Conservation (phyloP, 1,140 invertebrate species). For the Bombus confusus region DNA sequence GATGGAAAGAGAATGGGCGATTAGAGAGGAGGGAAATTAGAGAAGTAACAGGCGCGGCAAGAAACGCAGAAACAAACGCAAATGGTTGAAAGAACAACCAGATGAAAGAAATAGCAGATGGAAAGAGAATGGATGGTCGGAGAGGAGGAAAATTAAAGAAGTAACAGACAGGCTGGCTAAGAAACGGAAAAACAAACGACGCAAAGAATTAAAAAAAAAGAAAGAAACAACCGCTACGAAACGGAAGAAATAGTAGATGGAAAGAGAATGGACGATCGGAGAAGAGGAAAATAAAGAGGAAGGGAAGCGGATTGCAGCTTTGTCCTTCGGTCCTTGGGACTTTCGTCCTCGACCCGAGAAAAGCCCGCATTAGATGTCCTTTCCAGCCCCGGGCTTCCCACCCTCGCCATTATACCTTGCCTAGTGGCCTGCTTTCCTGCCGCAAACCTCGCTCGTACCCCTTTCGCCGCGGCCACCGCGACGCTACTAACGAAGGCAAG, state of each 20-base stretch:
- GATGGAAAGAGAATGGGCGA: not conserved
- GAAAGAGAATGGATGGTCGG: not conserved
- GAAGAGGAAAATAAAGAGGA: not conserved
- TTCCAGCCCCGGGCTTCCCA: not conserved
- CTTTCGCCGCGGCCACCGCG: slow-evolving; percentile 1
- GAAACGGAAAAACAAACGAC: too few species aligned
- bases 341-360: slow-evolving; percentile 49
- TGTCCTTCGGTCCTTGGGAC: slow-evolving; percentile 36
- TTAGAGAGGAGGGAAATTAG: not conserved
- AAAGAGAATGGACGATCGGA: not conserved
- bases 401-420: slow-evolving; percentile 5
- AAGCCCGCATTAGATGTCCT: slow-evolving; percentile 47
- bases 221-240: not conserved
- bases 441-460: slow-evolving; percentile 31
- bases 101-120: not conserved
- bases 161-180: not conserved
- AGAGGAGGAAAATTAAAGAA: not conserved
- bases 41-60: too few species aligned
- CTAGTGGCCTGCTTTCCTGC: slow-evolving; percentile 36
- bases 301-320: not conserved
- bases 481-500: slow-evolving; percentile 36
- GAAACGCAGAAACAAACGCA: too few species aligned
- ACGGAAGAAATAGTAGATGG: not conserved
- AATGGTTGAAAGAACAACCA: too few species aligned
- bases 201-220: not conserved